phyloP scores from a whole-genome alignment of 1,140 invertebrate genomes.

The Drosophila kohkoa region DNA sequence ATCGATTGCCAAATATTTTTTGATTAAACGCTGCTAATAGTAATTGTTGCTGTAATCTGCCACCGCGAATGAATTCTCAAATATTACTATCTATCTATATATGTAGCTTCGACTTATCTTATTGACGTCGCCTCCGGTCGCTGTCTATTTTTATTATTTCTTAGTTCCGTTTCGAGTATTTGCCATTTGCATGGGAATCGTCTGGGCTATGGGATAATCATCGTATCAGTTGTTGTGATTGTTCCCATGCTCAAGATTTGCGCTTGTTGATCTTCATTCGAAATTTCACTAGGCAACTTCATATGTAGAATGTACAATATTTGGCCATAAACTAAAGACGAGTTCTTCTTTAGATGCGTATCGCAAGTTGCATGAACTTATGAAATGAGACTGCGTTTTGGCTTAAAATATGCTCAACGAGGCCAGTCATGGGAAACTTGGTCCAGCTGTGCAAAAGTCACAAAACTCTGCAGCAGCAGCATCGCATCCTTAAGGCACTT shows the following conservation, averaged over 20 bases:
- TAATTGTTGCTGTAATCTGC: constrained; percentile 20
- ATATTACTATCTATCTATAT: constrained; percentile 5
- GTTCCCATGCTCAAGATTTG: constrained; percentile 28
- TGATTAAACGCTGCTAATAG: constrained; percentile 18
- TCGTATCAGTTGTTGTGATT: neutral
- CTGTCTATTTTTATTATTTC: neutral
- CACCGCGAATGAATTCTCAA: neutral
- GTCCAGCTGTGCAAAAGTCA: constrained; percentile 42
- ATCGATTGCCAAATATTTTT: constrained; percentile 27
- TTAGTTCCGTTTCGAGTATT: constrained; percentile 26
- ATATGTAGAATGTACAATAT: constrained; percentile 52
- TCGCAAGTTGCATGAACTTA: constrained; percentile 58
- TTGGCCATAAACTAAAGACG: constrained; percentile 53
- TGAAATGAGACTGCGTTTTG: constrained; percentile 52
- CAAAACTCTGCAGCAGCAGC: constrained; percentile 28
- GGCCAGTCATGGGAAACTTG: constrained; percentile 64
- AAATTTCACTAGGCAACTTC: constrained; percentile 55
- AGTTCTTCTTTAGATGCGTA: constrained; percentile 46
- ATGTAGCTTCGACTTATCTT: constrained; percentile 5
- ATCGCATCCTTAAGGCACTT: constrained; percentile 56
- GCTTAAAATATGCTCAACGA: constrained; percentile 57
- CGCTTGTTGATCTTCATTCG: constrained; percentile 43
- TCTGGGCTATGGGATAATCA: neutral
- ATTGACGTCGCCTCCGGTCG: constrained; percentile 22
- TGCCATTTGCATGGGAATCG: constrained; percentile 15